A percentile compares a stretch with the other conserved stretches of the same genome.
Evolutionary conservation across 1,140 invertebrate genomes (phyloP).

Genomic region (Laupala kohalensis): DNA sequence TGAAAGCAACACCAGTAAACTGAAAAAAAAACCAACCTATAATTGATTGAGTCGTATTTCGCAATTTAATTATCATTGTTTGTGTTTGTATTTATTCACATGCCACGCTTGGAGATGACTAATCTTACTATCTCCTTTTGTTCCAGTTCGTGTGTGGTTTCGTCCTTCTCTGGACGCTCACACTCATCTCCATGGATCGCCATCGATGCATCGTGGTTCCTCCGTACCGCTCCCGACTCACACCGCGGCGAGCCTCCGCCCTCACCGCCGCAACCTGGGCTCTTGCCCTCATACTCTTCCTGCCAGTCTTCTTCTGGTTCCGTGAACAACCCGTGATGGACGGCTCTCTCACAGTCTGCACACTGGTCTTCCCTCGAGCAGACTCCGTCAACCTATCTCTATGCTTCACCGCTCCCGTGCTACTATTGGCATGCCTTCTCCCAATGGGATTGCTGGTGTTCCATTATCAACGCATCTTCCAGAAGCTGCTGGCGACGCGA

Average conservation of each 20-base stretch:
- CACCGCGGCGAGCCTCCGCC: conserved; percentile 28
- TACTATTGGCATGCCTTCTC: conserved; percentile 35
- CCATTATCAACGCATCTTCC: conserved; percentile 42
- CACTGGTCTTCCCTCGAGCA: conserved; percentile 38
- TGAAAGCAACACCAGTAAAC: too few relatives aligned
- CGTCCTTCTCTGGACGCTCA: conserved; percentile 43
- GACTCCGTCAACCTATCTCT: conserved; percentile 34
- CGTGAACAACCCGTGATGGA: conserved; percentile 22
- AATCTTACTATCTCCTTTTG: conserved; percentile 6
- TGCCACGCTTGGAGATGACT: too few relatives aligned
- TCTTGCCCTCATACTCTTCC: conserved; percentile 32
- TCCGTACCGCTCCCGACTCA: conserved; percentile 39
- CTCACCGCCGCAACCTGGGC: conserved; percentile 34
- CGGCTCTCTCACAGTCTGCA: conserved; percentile 29
- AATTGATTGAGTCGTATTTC: too few relatives aligned
- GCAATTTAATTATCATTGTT: too few relatives aligned
- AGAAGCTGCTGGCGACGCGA: conserved; percentile 36
- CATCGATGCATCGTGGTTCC: conserved; percentile 40
- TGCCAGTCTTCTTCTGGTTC: conserved; percentile 41
- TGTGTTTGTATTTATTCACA: too few relatives aligned
- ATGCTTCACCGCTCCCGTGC: conserved; percentile 37
- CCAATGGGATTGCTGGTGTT: conserved; percentile 41
- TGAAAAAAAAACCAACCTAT: too few relatives aligned
- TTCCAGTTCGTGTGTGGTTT: conserved; percentile 45
- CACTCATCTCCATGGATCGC: conserved; percentile 42